Base-by-base conservation (phyloP, 2,888 invertebrate species). In the Azorinus chamasolen region DNA sequence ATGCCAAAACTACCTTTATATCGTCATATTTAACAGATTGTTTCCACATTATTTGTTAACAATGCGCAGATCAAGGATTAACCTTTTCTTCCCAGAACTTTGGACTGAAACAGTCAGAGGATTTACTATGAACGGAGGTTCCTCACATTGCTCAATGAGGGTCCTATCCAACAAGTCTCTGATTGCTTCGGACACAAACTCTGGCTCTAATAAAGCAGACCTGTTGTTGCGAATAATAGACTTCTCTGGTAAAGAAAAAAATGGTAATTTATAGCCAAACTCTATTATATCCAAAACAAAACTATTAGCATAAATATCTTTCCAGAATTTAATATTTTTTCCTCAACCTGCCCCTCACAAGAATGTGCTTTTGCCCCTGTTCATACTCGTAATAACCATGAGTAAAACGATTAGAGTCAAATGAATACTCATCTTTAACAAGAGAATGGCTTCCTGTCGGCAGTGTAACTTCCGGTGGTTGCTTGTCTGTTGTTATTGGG, bases 341-440 rank as follows among this genome's bases (percentile, higher is more conserved):
- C 41, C 55, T 72, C 12, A 71, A 25, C 37, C 79, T 59, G 27
- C 69, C 41, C 41, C 46, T 76, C 14, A 73, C 65, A 14, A 70
- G 50, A 37, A 76, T 70, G 12, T 61, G n/a, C 20, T 70, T 57
- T 16, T 57, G 64, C 18, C 70, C 68, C 37, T 79, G 63, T 32
- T 75, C 71, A 54, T 75, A 75, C 32, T 79, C 79, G 50, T 48
- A 79, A 66, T 51, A 71, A 45, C 74, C 66, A 39, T 51, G 37
- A n/a, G 59, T 59, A 45, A 65, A 61, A 27, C 22, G 20, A 25
- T 39, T 37, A 48, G 51, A 57, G 39, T 50, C 57, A 61, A 48
- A 65, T 32, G 32, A 32, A 61, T 69, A 65, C 65, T 69, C 69
- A 69, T 75, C 64, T 75, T 69, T 57, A 3, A n/a, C n/a, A n/a